phyloP scores from a whole-genome alignment of 2,888 invertebrate genomes.

The Taphrorychus bicolor region DNA sequence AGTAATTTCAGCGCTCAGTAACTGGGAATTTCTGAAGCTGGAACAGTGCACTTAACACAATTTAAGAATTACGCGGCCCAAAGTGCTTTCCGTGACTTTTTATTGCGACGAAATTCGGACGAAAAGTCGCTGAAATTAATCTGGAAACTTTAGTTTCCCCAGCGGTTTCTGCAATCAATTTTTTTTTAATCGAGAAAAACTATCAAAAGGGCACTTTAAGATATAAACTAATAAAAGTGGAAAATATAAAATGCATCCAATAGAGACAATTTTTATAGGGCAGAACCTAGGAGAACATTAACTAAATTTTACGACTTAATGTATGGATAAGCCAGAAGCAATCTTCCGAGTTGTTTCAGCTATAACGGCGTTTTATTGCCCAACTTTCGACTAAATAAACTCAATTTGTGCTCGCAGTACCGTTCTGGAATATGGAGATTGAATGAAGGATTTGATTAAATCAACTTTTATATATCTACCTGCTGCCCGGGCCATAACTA shows the following conservation, averaged over 20 bases:
- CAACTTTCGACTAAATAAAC: constrained; percentile 24
- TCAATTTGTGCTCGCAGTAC: constrained; percentile 16
- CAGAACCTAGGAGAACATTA: background rate
- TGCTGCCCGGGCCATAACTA: background rate
- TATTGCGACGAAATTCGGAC: background rate
- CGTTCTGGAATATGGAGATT: constrained; percentile 18
- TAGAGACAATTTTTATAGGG: background rate
- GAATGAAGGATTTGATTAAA: constrained; percentile 12
- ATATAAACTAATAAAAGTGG: background rate
- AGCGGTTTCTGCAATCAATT: background rate
- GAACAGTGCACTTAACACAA: constrained; percentile 1
- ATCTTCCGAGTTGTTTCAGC: constrained; percentile 24
- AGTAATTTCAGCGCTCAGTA: constrained; percentile 9
- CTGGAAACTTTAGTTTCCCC: background rate
- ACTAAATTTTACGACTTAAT: constrained; percentile 11
- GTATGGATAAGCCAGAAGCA: constrained; percentile 15
- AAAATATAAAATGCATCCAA: background rate
- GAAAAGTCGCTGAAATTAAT: background rate
- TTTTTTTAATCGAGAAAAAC: background rate
- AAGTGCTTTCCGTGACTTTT: background rate
- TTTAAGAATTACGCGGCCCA: constrained; percentile 7
- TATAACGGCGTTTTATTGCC: constrained; percentile 22
- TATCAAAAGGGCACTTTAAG: background rate
- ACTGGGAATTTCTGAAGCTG: constrained; percentile 13
- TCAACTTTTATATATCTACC: constrained; percentile 15